Evolutionary conservation across 2,113 vertebrate genomes (phyloP).

Genomic region (Rhinolophus ferrumequinum): DNA sequence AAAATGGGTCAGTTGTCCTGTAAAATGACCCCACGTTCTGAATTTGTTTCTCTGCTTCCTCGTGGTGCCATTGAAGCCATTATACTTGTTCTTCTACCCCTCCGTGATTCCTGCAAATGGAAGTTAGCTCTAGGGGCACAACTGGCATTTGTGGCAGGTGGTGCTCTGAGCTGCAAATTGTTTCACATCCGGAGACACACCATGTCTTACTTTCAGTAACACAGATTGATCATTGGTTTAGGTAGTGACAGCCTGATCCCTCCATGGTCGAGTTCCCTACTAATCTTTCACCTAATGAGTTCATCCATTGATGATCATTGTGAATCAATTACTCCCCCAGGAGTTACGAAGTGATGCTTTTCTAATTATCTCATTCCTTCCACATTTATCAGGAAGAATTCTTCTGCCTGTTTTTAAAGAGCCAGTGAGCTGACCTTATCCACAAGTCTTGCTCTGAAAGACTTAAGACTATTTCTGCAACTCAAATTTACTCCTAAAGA

Average conservation of each 20-base stretch:
- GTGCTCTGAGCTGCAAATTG: accelerated
- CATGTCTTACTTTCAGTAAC: background rate
- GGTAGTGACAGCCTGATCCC: background rate
- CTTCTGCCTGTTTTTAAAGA: background rate
- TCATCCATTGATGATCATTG: background rate
- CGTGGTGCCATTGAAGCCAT: background rate
- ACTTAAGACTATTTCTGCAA: background rate
- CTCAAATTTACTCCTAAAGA: background rate
- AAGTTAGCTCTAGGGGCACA: background rate
- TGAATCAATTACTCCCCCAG: constrained; percentile 10
- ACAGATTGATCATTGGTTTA: background rate
- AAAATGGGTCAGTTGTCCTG: background rate
- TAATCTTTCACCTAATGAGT: background rate
- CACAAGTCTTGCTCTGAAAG: background rate
- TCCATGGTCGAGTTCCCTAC: background rate
- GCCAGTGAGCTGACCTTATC: background rate
- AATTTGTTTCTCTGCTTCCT: background rate
- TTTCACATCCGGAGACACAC: background rate
- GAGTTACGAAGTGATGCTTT: background rate
- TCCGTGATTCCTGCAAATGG: background rate
- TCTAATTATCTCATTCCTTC: background rate
- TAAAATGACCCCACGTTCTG: background rate
- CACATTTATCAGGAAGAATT: background rate
- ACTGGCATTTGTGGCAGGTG: background rate
- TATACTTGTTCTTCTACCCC: background rate